These are phyloP conservation scores for Hyalella azteca DNA, from an alignment of 2,888 invertebrate genomes.

Conservation along the genomic window DNA sequence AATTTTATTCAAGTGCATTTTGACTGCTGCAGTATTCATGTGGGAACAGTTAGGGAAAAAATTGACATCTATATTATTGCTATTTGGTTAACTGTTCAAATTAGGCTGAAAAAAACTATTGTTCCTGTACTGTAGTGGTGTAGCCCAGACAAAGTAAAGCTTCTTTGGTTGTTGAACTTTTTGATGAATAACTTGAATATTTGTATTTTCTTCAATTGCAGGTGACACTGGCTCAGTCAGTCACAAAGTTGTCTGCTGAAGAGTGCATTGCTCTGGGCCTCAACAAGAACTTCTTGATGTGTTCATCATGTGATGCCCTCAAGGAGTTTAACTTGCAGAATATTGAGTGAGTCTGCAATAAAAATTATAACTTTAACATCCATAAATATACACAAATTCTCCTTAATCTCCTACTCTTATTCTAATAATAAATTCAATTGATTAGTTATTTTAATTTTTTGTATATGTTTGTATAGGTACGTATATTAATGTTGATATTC, in stretches of 20 bases:
- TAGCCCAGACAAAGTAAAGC: neutral
- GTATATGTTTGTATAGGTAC: too few species aligned
- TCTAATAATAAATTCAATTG: too few species aligned
- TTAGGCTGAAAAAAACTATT: neutral
- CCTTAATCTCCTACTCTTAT: too few species aligned
- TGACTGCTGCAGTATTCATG: neutral
- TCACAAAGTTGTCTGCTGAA: constrained; percentile 64
- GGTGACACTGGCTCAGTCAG: constrained; percentile 46
- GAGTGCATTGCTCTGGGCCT: constrained; percentile 87
- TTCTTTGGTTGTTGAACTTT: neutral
- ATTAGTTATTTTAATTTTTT: too few species aligned
- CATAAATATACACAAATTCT: too few species aligned
- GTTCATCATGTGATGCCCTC: constrained; percentile 86
- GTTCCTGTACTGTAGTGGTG: neutral
- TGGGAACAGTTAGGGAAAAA: neutral
- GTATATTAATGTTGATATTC: too few species aligned
- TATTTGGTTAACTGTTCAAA: neutral
- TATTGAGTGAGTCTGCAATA: constrained; percentile 69
- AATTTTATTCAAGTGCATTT: neutral
- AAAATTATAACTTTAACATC: too few species aligned
- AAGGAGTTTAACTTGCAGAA: constrained; percentile 75
- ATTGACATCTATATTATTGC: neutral
- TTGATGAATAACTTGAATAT: neutral
- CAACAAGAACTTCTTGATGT: constrained; percentile 81
- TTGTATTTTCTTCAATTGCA: neutral